These are phyloP conservation scores for Synanthedon andrenaeformis DNA, from an alignment of 2,888 invertebrate genomes.

Conservation along the genomic window DNA sequence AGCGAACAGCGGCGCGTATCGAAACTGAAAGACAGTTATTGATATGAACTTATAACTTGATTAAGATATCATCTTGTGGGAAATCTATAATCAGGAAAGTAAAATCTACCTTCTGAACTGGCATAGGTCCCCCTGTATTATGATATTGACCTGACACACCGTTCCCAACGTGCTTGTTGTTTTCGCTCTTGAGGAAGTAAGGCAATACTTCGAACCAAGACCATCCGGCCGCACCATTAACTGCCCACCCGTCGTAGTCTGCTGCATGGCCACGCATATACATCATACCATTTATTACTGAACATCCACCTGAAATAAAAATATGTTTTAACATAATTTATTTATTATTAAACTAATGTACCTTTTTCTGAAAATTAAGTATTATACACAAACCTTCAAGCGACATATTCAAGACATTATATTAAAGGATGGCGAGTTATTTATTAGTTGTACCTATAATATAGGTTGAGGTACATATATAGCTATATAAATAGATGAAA, in stretches of 20 bases:
- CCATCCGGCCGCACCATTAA: slow-evolving; percentile 81
- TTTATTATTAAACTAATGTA: no score
- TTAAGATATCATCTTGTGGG: no score
- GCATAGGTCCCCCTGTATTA: slow-evolving; percentile 71
- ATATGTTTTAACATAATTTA: not conserved
- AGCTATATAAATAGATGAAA: no score
- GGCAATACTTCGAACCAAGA: slow-evolving; percentile 82
- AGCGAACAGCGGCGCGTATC: slow-evolving; percentile 72
- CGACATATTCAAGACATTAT: no score
- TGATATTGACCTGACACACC: slow-evolving; percentile 73
- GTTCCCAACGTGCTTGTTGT: slow-evolving; percentile 73
- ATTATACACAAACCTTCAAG: no score
- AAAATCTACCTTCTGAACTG: slow-evolving; percentile 55
- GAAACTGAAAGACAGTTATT: slow-evolving; percentile 51
- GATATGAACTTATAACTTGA: not conserved
- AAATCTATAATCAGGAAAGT: no score
- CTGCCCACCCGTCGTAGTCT: slow-evolving; percentile 83
- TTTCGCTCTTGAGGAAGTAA: slow-evolving; percentile 76
- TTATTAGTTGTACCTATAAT: no score
- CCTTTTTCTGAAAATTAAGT: no score
- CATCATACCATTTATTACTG: slow-evolving; percentile 86
- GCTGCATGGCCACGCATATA: slow-evolving; percentile 81
- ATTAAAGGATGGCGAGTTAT: no score
- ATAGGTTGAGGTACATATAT: no score
- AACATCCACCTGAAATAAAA: slow-evolving; percentile 72